phyloP scores from a whole-genome alignment of 2,888 invertebrate genomes.

The Mermis nigrescens region DNA sequence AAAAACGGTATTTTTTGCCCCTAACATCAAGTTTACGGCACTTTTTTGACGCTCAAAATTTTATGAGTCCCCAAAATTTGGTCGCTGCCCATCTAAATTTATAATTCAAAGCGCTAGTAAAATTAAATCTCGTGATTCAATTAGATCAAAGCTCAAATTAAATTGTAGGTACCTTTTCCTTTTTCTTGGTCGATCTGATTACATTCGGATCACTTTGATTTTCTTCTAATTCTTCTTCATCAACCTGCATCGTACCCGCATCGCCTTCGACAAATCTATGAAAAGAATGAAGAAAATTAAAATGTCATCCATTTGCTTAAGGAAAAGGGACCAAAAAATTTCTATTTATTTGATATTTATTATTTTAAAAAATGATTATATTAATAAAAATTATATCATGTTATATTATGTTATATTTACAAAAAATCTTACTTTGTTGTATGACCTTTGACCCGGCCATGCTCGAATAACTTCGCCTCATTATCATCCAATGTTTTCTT shows the following conservation, averaged over 20 bases:
- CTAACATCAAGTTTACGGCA: too few species aligned
- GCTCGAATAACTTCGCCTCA: background rate
- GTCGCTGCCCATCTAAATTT: too few species aligned
- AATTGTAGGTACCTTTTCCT: conserved; percentile 14
- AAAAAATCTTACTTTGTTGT: conserved; percentile 10
- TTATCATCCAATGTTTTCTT: background rate
- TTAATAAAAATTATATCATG: background rate
- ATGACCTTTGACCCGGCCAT: conserved; percentile 13
- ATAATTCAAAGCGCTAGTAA: too few species aligned
- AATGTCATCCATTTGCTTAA: background rate
- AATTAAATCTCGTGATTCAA: too few species aligned
- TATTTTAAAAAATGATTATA: too few species aligned
- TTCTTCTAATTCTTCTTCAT: conserved; percentile 18
- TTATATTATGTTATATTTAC: conserved; percentile 7
- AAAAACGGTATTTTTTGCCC: too few species aligned
- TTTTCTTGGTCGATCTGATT: conserved; percentile 18
- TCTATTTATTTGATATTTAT: too few species aligned
- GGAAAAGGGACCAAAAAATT: background rate
- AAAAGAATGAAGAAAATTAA: background rate
- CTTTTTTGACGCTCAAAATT: too few species aligned
- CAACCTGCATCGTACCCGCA: conserved; percentile 14
- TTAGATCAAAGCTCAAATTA: too few species aligned
- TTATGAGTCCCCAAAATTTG: too few species aligned
- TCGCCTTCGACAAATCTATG: conserved; percentile 4
- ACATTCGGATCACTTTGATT: conserved; percentile 22